phyloP scores from a whole-genome alignment of 1,140 invertebrate genomes.

The Microvelia longipes region DNA sequence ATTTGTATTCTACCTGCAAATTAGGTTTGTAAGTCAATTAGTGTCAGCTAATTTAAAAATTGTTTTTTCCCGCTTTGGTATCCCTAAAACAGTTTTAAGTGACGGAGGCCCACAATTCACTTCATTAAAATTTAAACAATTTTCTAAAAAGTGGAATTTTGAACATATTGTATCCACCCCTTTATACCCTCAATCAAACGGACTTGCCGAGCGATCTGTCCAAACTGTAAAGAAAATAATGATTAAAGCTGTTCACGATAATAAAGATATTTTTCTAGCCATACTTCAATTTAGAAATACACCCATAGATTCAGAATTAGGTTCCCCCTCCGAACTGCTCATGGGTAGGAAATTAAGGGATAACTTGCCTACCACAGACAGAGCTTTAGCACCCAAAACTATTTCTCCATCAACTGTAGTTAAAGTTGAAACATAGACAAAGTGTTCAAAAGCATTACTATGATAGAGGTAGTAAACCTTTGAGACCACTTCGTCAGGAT shows the following conservation, averaged over 20 bases:
- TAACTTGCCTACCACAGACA: neutral
- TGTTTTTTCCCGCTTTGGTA: too few species aligned
- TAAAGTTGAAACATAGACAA: neutral
- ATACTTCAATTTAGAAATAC: neutral
- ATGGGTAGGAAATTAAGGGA: constrained; percentile 2
- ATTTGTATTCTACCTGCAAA: too few species aligned
- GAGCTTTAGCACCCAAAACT: neutral
- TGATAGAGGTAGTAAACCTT: neutral
- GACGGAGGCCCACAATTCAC: too few species aligned
- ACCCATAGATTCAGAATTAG: neutral
- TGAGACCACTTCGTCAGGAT: neutral
- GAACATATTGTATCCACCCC: neutral
- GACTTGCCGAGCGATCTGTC: neutral
- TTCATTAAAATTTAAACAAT: too few species aligned
- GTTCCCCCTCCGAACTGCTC: neutral
- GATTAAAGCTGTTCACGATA: neutral
- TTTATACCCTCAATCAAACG: neutral
- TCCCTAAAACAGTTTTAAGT: too few species aligned
- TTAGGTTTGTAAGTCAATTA: too few species aligned
- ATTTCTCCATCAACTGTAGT: neutral
- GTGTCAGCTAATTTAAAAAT: too few species aligned
- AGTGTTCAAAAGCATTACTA: neutral
- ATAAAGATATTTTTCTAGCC: constrained; percentile 7
- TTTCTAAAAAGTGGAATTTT: too few species aligned
- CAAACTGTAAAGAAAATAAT: constrained; percentile 4